Conservation (phyloP, 2,797 vertebrate species). For the Euphonia xanthogaster region DNA sequence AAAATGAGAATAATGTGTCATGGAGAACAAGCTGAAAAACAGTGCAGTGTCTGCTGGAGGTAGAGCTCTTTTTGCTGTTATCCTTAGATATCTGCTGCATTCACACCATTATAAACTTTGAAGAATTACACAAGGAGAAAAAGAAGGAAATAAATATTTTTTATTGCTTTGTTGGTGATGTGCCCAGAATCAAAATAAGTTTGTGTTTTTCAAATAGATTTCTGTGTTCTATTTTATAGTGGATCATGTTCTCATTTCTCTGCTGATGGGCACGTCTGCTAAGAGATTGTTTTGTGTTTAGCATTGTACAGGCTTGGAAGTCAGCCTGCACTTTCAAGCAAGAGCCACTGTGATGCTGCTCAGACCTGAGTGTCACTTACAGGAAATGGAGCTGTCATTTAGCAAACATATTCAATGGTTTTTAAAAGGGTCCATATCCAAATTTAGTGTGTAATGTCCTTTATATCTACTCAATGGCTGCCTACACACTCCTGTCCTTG, state of each 20-base stretch:
- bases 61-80: neutral
- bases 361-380: neutral
- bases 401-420: neutral
- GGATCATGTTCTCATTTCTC: neutral
- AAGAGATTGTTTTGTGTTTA: neutral
- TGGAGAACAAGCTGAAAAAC: neutral
- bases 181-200: neutral
- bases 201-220: neutral
- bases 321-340: neutral
- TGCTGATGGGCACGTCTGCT: neutral
- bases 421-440: neutral
- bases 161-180: neutral
- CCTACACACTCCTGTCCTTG: neutral
- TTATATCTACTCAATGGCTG: neutral
- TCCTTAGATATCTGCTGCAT: neutral
- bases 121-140: neutral
- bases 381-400: neutral
- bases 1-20: neutral
- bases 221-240: neutral
- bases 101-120: neutral
- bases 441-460: neutral
- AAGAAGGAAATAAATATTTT: neutral
- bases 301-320: neutral
- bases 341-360: neutral
- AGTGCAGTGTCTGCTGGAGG: neutral